Percentiles rank a stretch among this genome's conserved stretches.
Evolutionary conservation across 1,140 invertebrate genomes (phyloP).

Genomic region (Arctopsyche grandis): DNA sequence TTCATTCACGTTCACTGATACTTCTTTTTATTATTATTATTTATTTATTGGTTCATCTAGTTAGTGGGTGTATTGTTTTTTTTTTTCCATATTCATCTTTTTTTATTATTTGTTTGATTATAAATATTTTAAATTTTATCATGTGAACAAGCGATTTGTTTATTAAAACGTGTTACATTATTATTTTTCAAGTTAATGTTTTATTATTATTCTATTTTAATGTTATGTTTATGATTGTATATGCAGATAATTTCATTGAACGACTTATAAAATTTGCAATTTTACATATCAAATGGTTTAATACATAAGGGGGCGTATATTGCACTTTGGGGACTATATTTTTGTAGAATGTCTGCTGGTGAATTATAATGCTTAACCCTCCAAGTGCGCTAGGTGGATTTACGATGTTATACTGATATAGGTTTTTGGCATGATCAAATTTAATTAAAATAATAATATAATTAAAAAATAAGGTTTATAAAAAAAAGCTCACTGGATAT

Average conservation of each 20-base stretch:
- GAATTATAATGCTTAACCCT: not conserved
- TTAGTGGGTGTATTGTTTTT: not conserved
- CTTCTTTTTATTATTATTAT: not conserved
- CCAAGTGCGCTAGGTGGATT: not conserved
- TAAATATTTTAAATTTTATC: too few species aligned
- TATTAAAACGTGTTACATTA: too few species aligned
- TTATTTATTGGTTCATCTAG: not conserved
- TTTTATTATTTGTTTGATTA: not conserved
- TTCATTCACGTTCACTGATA: not conserved
- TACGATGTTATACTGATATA: conserved; percentile 3
- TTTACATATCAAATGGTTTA: conserved; percentile 7
- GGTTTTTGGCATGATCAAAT: conserved; percentile 7
- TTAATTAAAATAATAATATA: not conserved
- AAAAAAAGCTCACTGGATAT: conserved; percentile 10
- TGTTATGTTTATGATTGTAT: not conserved
- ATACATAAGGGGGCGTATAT: not conserved
- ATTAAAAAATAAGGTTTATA: conserved; percentile 2
- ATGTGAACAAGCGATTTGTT: too few species aligned
- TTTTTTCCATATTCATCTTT: not conserved
- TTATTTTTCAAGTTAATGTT: too few species aligned
- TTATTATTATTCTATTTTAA: not conserved
- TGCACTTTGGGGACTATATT: conserved; percentile 14
- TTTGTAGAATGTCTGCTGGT: conserved; percentile 1
- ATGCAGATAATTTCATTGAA: not conserved
- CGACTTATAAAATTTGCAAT: not conserved